Percentiles rank a stretch among this genome's conserved stretches.
These are phyloP conservation scores for Ectropis grisescens DNA, from an alignment of 1,140 invertebrate genomes.

Conservation along the genomic window DNA sequence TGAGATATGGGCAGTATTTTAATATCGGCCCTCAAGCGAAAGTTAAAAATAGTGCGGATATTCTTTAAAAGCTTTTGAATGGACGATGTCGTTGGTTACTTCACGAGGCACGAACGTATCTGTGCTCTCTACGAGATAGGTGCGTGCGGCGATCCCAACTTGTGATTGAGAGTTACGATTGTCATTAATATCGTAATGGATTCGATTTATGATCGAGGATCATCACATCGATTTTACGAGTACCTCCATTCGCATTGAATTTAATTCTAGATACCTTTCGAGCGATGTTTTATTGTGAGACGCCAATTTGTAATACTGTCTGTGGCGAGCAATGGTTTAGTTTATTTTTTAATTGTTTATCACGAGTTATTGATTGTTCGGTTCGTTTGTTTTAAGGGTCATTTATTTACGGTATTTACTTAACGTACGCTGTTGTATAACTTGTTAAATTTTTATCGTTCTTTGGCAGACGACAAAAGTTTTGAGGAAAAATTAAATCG, in stretches of 20 bases:
- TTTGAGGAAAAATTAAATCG: not conserved
- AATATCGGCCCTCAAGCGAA: too few relatives aligned
- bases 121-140: slow-evolving; percentile 18
- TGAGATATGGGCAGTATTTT: too few relatives aligned
- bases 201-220: slow-evolving; percentile 38
- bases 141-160: slow-evolving; percentile 23
- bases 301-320: slow-evolving; percentile 25
- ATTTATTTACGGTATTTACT: too few relatives aligned
- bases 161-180: slow-evolving; percentile 45
- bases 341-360: slow-evolving; percentile 4
- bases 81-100: slow-evolving; percentile 10
- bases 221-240: slow-evolving; percentile 33
- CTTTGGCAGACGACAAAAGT: too few relatives aligned
- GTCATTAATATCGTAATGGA: slow-evolving; percentile 48
- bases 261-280: slow-evolving; percentile 25
- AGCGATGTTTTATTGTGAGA: slow-evolving; percentile 12
- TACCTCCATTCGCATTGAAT: slow-evolving; percentile 15
- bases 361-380: slow-evolving; percentile 5
- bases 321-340: slow-evolving; percentile 9
- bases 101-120: too few relatives aligned
- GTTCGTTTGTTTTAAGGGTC: slow-evolving; percentile 5
- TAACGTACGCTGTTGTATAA: too few relatives aligned
- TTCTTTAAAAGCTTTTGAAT: slow-evolving; percentile 1
- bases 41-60: too few relatives aligned
- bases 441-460: too few relatives aligned